Evolutionary conservation across 2,888 invertebrate species (phyloP).

Genomic region (Zaprionus lineosus): DNA sequence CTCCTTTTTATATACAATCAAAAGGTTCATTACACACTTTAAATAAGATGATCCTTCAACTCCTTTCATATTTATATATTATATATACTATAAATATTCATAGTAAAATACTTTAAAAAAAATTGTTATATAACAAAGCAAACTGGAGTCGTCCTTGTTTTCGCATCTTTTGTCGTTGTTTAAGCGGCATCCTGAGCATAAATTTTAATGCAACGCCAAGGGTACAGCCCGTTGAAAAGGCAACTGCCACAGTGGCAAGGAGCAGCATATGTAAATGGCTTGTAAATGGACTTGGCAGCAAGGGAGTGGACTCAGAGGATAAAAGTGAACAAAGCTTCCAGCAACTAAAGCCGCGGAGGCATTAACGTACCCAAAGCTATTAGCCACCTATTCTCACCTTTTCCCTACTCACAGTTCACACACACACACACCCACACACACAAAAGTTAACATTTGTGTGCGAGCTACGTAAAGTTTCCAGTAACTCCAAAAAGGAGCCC

Average conservation of each 20-base stretch:
- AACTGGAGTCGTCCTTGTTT: no score
- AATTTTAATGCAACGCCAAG: conserved; percentile 48
- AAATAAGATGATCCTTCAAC: no score
- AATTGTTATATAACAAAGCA: no score
- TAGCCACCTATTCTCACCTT: conserved; percentile 23
- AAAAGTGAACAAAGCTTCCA: conserved; percentile 1
- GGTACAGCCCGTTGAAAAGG: conserved; percentile 25
- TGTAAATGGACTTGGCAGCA: conserved; percentile 32
- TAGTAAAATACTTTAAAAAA: no score
- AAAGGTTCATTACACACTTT: no score
- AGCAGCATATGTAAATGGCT: conserved; percentile 47
- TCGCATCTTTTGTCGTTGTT: conserved; percentile 38
- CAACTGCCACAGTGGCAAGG: conserved; percentile 10
- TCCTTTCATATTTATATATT: no score
- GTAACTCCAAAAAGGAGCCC: conserved; percentile 32
- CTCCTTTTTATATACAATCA: no score
- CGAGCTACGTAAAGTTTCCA: conserved; percentile 19
- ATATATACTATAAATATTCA: no score
- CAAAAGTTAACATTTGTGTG: conserved; percentile 23
- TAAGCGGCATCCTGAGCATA: conserved; percentile 50
- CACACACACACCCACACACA: not conserved
- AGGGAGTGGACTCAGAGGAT: no score
- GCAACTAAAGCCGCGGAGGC: conserved; percentile 13
- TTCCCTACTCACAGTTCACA: not conserved
- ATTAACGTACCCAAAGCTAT: conserved; percentile 45